Conservation (phyloP, 2,888 invertebrate genomes). For the Spilosoma lubricipeda region DNA sequence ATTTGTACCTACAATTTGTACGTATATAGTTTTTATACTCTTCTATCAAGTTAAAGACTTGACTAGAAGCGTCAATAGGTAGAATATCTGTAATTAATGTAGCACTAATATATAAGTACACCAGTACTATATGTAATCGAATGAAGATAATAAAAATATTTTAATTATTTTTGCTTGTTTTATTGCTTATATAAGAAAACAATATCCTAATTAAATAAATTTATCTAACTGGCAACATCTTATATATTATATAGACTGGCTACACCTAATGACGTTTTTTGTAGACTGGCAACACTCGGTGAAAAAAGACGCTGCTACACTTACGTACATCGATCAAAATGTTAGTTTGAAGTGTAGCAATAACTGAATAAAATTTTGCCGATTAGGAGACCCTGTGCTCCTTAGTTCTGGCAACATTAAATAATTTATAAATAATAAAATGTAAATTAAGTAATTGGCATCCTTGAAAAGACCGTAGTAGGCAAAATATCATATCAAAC, state of each 20-base stretch:
- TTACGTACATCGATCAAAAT: background rate
- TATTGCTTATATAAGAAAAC: background rate
- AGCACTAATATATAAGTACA: slow-evolving; percentile 36
- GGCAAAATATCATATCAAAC: too few relatives aligned
- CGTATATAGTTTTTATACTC: slow-evolving; percentile 18
- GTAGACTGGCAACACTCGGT: too few relatives aligned
- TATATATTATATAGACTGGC: background rate
- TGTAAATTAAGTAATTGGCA: too few relatives aligned
- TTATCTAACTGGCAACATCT: background rate
- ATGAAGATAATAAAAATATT: slow-evolving; percentile 36
- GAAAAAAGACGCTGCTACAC: too few relatives aligned
- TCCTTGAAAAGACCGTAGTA: too few relatives aligned
- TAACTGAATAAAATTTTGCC: too few relatives aligned
- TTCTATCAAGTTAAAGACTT: slow-evolving; percentile 8
- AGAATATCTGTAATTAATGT: slow-evolving; percentile 25
- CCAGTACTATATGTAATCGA: slow-evolving; percentile 34
- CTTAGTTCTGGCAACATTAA: too few relatives aligned
- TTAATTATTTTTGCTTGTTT: slow-evolving; percentile 17
- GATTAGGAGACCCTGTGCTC: too few relatives aligned
- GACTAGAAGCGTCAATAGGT: slow-evolving; percentile 17
- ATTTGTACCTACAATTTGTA: slow-evolving; percentile 20
- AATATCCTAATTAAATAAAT: background rate
- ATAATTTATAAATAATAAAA: too few relatives aligned
- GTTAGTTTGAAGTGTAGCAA: background rate
- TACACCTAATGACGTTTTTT: background rate